Percentiles rank a stretch among this genome's conserved stretches.
Conservation (phyloP, 2,888 invertebrate genomes). For the Troglohyphantes excavatus region DNA sequence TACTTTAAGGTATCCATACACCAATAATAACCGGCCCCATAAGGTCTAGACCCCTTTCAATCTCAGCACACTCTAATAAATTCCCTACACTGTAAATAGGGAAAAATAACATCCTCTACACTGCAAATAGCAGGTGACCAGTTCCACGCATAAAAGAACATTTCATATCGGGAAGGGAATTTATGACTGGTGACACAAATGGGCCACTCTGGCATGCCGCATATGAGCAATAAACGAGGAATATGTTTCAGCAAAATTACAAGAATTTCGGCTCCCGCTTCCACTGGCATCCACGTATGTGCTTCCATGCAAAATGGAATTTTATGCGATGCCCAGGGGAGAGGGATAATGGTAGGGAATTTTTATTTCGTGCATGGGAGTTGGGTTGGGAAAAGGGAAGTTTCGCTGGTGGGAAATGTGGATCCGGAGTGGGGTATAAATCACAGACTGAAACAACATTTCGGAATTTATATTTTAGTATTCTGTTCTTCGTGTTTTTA, state of each 20-base stretch:
- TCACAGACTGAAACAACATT: not conserved
- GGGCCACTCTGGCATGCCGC: conserved; percentile 3
- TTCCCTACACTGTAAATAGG: no score
- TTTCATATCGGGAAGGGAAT: not conserved
- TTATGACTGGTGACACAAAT: conserved; percentile 14
- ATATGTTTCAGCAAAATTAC: conserved; percentile 7
- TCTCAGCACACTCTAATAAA: not conserved
- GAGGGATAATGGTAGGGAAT: not conserved
- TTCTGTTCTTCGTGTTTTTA: no score
- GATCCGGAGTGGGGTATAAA: not conserved
- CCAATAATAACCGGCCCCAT: no score
- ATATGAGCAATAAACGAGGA: conserved; percentile 14
- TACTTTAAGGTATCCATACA: no score
- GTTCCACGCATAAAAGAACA: not conserved
- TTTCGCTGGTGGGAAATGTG: not conserved
- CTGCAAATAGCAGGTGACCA: conserved; percentile 1
- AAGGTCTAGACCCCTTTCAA: not conserved
- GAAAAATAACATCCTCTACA: not conserved
- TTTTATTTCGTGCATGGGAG: not conserved
- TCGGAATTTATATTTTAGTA: not conserved
- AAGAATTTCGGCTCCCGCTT: not conserved
- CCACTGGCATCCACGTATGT: not conserved
- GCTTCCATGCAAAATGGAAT: conserved; percentile 6
- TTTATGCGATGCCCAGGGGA: not conserved
- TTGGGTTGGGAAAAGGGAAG: not conserved